Base-by-base conservation (phyloP, 2,888 invertebrate genomes). In the Lasioglossum villosulum region DNA sequence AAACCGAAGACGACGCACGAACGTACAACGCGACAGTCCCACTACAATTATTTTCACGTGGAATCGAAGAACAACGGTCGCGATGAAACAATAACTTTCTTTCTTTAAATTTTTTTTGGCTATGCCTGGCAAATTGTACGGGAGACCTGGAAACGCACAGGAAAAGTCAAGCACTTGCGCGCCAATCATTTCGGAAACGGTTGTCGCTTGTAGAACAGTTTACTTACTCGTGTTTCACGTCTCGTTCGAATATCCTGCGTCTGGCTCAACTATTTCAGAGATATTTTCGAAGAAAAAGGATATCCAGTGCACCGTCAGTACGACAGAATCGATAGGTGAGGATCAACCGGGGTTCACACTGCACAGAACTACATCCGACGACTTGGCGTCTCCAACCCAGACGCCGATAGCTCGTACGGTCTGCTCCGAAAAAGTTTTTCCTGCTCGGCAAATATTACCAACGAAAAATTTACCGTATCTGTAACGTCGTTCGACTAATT, bases 331-430 rank as follows among this genome's bases (percentile, higher is more conserved):
- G 86, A 91, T 92, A 91, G 89, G 81, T 88, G 84, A 87, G 86
- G 84, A 89, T 89, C 90, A 89, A 89, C 86, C 93, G 93, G 93
- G 93, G 93, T 93, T 90, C 91, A 93, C 93, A 93, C 85, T 84
- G 89, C 93, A 92, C 90, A 93, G 93, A 91, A 88, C 76, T 84
- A 87, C 87, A 90, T 83, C 86, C 88, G 83, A 88, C 80, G 88
- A 79, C 82, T 82, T 80, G 75, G 76, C 80, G 87, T 83, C 91
- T 91, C 91, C 85, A 91, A 91, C 89, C 91, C 91, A 91, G 91
- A 91, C 91, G 91, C 91, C 88, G 76, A 84, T 83, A 75, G 84
- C 59, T 83, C 27, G 42, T 83, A 87, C 75, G 63, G 75, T 75
- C 63, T 75, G n/a, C 75, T 75, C 75, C 8, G 6, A n/a, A 19